Conservation (phyloP, 2,888 invertebrate species). For the Leptogaster cylindrica region DNA sequence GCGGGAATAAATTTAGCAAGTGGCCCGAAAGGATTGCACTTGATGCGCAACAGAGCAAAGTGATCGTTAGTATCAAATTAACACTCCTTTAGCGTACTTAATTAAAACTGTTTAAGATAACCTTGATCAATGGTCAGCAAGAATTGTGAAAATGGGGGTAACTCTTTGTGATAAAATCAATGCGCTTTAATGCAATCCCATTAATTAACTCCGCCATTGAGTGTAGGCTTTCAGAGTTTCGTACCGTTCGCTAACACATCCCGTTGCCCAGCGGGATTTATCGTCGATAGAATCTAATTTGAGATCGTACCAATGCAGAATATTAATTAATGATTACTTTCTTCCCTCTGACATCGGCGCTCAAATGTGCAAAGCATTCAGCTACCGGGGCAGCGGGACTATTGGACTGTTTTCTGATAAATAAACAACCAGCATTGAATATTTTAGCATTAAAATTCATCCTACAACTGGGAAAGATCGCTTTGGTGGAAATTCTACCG, state of each 20-base stretch:
- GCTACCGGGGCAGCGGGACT: constrained; percentile 16
- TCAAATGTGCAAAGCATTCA: constrained; percentile 39
- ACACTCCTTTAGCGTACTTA: constrained; percentile 33
- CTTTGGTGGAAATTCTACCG: constrained; percentile 6
- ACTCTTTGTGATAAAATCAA: constrained; percentile 43
- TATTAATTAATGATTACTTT: constrained; percentile 46
- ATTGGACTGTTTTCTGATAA: constrained; percentile 33
- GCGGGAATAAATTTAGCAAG: too few species aligned
- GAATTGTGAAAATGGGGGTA: constrained; percentile 14
- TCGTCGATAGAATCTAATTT: constrained; percentile 44
- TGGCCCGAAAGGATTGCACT: too few species aligned
- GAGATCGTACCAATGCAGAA: constrained; percentile 44
- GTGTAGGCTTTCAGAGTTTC: constrained; percentile 18
- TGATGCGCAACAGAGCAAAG: too few species aligned
- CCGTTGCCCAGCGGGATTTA: constrained; percentile 37
- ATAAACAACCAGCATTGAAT: constrained; percentile 24
- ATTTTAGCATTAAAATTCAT: constrained; percentile 30
- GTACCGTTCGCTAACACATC: constrained; percentile 16
- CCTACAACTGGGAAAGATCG: constrained; percentile 6
- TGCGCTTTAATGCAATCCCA: constrained; percentile 44
- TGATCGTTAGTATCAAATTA: constrained; percentile 29
- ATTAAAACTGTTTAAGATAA: constrained; percentile 37
- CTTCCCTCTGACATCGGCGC: constrained; percentile 39
- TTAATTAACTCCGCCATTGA: constrained; percentile 44
- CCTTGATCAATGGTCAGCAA: constrained; percentile 19